These are phyloP conservation scores for Trachurus trachurus DNA, from an alignment of 2,797 vertebrate genomes.

Conservation along the genomic window DNA sequence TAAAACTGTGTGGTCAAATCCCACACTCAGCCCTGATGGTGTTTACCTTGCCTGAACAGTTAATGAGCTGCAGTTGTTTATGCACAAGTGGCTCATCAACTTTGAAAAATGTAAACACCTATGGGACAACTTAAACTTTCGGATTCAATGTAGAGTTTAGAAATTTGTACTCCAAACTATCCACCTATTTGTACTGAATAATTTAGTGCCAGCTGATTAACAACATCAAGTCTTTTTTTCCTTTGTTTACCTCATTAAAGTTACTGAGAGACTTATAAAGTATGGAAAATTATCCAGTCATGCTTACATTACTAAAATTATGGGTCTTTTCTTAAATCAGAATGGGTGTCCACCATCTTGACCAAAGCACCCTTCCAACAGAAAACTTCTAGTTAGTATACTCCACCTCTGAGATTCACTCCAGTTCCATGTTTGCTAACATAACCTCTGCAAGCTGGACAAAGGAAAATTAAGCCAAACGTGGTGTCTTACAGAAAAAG, in stretches of 20 bases:
- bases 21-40: neutral
- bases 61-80: constrained; percentile 14
- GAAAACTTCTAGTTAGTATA: no score
- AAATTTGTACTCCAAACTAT: neutral
- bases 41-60: neutral
- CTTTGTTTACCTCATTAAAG: neutral
- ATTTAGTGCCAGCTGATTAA: neutral
- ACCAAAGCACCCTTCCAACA: neutral
- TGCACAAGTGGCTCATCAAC: constrained; percentile 17
- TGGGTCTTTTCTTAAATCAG: no score
- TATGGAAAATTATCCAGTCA: neutral
- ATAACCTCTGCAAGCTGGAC: neutral
- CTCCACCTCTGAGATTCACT: no score
- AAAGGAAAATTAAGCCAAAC: neutral
- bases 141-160: neutral
- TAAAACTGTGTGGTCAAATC: neutral
- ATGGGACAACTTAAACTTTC: neutral
- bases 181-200: neutral
- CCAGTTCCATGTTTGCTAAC: no score
- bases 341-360: no score
- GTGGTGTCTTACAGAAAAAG: no score
- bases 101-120: neutral
- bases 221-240: neutral
- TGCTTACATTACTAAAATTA: neutral
- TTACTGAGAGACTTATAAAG: neutral